Conservation (phyloP, 2,888 invertebrate species). For the Beris chalybata region DNA sequence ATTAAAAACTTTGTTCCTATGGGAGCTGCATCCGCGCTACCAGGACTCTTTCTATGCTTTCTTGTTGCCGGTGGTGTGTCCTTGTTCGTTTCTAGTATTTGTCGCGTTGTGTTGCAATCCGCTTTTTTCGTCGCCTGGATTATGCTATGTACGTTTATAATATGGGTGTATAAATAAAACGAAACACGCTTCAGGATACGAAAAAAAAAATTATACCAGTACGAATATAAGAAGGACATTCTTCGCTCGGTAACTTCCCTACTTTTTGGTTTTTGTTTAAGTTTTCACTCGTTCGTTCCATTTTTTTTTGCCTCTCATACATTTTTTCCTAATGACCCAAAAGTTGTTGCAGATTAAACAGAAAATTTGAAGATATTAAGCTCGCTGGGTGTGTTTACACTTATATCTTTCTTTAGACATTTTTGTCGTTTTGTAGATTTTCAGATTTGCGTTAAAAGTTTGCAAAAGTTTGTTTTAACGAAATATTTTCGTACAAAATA, state of each 20-base stretch:
- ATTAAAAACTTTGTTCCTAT: conserved; percentile 25
- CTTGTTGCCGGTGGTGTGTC: not conserved
- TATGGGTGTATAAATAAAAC: not conserved
- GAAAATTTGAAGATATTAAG: conserved; percentile 2
- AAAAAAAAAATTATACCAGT: not conserved
- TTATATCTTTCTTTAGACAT: no score
- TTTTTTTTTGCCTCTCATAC: not conserved
- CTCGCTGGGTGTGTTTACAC: no score
- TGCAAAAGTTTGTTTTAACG: no score
- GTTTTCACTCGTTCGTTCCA: no score
- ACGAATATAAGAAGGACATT: conserved; percentile 1
- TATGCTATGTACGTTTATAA: not conserved
- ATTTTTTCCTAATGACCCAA: conserved; percentile 4
- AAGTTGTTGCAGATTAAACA: conserved; percentile 12
- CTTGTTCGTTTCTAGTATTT: conserved; percentile 1
- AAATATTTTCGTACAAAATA: no score
- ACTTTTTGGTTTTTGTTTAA: not conserved
- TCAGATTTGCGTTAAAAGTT: no score
- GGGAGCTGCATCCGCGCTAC: conserved; percentile 20
- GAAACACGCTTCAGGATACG: conserved; percentile 5
- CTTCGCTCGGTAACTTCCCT: not conserved
- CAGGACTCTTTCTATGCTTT: not conserved
- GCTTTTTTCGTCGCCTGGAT: not conserved
- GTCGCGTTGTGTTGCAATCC: conserved; percentile 1
- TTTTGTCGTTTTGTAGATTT: no score